These are phyloP conservation scores for Metaphire vulgaris DNA, from an alignment of 1,140 invertebrate species.

Conservation along the genomic window DNA sequence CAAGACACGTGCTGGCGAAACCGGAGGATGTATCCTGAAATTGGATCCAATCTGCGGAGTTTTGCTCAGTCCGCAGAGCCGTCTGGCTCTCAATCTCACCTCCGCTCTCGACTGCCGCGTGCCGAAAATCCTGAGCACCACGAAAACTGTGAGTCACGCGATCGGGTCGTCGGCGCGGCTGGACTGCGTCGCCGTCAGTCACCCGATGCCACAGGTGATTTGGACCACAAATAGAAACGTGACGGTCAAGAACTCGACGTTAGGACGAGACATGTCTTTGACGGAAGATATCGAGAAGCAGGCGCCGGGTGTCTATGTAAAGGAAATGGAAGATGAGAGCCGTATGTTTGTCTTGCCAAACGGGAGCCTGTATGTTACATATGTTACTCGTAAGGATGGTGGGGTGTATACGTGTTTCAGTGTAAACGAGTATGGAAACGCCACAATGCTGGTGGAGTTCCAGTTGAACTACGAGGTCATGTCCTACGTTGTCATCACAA, in stretches of 20 bases:
- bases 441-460: slow-evolving; percentile 19
- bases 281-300: no score
- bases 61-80: neutral
- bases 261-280: no score
- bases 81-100: neutral
- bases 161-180: neutral
- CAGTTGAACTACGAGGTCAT: slow-evolving; percentile 69
- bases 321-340: no score
- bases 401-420: slow-evolving; percentile 2
- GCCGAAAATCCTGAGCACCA: no score
- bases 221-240: slow-evolving; percentile 18
- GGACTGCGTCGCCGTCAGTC: neutral
- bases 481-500: slow-evolving; percentile 72
- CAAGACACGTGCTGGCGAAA: neutral
- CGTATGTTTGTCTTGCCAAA: slow-evolving; percentile 57
- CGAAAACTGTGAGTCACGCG: neutral
- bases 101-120: neutral
- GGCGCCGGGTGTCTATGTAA: no score
- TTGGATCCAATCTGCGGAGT: neutral
- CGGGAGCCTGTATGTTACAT: slow-evolving; percentile 62
- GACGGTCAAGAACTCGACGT: neutral
- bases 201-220: neutral
- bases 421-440: neutral
- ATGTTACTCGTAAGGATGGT: slow-evolving; percentile 55
- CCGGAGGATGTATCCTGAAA: neutral